Percentiles rank a stretch among this genome's conserved stretches.
Conservation (phyloP, 2,888 invertebrate species). For the Prenolepis imparis region DNA sequence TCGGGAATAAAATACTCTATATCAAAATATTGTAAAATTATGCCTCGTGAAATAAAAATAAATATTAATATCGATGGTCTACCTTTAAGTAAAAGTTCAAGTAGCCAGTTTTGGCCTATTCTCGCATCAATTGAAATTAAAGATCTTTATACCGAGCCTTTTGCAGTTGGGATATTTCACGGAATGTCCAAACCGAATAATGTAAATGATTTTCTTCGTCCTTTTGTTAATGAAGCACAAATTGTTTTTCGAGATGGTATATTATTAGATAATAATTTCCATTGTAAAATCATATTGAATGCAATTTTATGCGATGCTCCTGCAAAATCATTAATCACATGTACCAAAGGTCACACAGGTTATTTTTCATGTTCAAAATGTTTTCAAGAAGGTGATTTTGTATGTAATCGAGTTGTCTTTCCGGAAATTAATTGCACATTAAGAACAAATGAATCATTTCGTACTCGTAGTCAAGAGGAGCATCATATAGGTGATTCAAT, state of each 20-base stretch:
- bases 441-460: constrained; percentile 8
- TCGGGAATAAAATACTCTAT: not conserved
- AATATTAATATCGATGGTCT: not conserved
- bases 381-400: not conserved
- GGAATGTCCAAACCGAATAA: constrained; percentile 5
- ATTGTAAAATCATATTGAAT: constrained; percentile 5
- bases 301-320: constrained; percentile 5
- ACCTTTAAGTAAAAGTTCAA: not conserved
- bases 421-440: not conserved
- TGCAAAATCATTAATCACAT: not conserved
- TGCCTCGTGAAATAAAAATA: not conserved
- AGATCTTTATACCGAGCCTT: not conserved
- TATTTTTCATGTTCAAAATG: constrained; percentile 15
- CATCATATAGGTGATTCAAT: constrained; percentile 14
- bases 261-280: not conserved
- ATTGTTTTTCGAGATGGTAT: not conserved
- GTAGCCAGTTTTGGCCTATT: constrained; percentile 23
- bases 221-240: constrained; percentile 11
- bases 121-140: constrained; percentile 19
- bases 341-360: not conserved
- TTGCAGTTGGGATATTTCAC: not conserved
- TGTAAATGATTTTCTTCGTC: constrained; percentile 1
- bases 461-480: not conserved
- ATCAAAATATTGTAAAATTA: not conserved
- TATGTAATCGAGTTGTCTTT: constrained; percentile 5